Conservation (phyloP, 2,113 vertebrate species). For the Otus sunia region DNA sequence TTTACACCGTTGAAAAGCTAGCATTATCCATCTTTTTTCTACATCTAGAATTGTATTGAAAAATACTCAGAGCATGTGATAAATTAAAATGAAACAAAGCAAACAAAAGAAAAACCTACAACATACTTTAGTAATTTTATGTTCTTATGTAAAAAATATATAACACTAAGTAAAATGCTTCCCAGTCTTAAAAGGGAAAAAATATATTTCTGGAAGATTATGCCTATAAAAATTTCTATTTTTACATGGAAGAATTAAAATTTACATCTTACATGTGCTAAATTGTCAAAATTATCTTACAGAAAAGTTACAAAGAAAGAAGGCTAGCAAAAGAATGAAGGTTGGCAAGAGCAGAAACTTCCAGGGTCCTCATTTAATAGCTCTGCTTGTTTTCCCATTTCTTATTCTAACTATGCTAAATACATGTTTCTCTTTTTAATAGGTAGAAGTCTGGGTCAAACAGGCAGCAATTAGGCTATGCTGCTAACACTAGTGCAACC, state of each 20-base stretch:
- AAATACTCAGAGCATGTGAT: background rate
- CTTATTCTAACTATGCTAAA: background rate
- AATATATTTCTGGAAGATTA: background rate
- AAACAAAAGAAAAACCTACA: background rate
- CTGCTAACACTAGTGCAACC: background rate
- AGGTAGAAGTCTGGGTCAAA: background rate
- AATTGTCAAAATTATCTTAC: background rate
- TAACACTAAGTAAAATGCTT: background rate
- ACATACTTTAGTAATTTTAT: background rate
- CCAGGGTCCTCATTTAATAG: background rate
- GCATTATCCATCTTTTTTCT: background rate
- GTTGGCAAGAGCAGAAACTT: background rate
- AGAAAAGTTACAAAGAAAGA: background rate
- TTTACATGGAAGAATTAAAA: background rate
- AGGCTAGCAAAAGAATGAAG: background rate
- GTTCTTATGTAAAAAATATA: background rate
- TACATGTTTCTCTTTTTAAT: background rate
- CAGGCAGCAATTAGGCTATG: background rate
- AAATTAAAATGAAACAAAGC: background rate
- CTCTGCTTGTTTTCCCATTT: background rate
- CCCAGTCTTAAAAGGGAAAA: rapidly evolving
- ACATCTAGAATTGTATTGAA: background rate
- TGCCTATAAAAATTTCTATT: background rate
- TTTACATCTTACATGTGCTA: background rate
- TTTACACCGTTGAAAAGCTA: background rate